These are phyloP conservation scores for Sciurus carolinensis DNA, from an alignment of 2,797 vertebrate species.

Conservation along the genomic window DNA sequence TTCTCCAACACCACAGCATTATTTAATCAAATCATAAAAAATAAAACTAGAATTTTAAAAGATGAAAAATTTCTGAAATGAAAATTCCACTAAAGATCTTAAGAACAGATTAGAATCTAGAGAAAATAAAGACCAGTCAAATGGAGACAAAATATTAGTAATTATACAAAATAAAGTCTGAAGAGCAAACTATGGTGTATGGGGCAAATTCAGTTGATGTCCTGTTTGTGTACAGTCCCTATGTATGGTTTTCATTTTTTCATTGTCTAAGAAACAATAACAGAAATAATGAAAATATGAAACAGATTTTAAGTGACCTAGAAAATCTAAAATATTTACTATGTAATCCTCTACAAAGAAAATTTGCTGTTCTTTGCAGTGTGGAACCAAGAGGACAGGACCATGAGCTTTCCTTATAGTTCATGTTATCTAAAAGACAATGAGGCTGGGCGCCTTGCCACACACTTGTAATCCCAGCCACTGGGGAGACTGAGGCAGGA, in stretches of 20 bases:
- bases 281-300: neutral
- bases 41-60: neutral
- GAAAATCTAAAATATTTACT: neutral
- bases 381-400: neutral
- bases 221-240: neutral
- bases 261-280: neutral
- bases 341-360: neutral
- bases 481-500: no score
- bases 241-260: neutral
- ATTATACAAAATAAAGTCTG: neutral
- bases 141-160: neutral
- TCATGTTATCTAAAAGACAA: neutral
- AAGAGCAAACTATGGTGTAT: no score
- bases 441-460: no score
- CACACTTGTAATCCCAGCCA: no score
- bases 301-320: rapidly evolving
- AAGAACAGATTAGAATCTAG: neutral
- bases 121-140: neutral
- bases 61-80: neutral
- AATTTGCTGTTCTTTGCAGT: neutral
- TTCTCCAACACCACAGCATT: no score
- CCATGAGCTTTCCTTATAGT: neutral
- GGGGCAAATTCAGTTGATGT: no score
- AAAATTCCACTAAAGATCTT: neutral
- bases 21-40: neutral